These are phyloP conservation scores for Paramisgurnus dabryanus DNA, from an alignment of 2,113 vertebrate genomes.

Conservation along the genomic window DNA sequence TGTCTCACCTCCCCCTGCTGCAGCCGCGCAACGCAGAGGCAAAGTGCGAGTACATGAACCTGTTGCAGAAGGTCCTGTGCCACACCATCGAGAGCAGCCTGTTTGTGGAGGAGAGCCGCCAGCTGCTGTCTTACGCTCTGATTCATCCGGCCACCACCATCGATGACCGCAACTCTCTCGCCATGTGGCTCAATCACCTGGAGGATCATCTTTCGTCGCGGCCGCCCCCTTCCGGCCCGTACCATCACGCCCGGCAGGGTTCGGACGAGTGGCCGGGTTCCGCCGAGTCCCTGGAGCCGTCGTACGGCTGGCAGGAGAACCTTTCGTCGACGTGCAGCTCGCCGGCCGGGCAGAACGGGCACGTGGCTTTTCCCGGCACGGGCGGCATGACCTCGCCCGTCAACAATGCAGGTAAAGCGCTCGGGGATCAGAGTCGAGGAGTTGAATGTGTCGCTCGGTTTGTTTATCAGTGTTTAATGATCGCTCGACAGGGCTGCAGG, in stretches of 20 bases:
- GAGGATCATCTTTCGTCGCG: slow-evolving; percentile 85
- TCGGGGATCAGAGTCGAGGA: neutral
- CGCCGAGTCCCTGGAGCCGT: slow-evolving; percentile 78
- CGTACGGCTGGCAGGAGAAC: slow-evolving; percentile 85
- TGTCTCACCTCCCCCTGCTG: slow-evolving; percentile 90
- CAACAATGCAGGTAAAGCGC: slow-evolving; percentile 80
- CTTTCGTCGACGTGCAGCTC: slow-evolving; percentile 74
- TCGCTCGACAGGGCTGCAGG: slow-evolving; percentile 74
- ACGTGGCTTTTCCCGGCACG: slow-evolving; percentile 80
- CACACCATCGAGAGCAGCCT: slow-evolving; percentile 93
- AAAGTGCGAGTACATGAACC: slow-evolving; percentile 95
- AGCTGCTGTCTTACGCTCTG: slow-evolving; percentile 93
- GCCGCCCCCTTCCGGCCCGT: slow-evolving; percentile 74
- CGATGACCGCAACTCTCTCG: slow-evolving; percentile 91
- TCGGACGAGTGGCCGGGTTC: slow-evolving; percentile 87
- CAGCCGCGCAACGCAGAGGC: slow-evolving; percentile 92
- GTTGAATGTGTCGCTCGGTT: neutral
- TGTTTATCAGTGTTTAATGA: neutral
- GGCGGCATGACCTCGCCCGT: slow-evolving; percentile 82
- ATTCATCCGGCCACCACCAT: slow-evolving; percentile 94
- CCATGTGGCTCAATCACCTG: slow-evolving; percentile 91
- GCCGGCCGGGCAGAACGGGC: slow-evolving; percentile 86
- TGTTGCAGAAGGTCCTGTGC: slow-evolving; percentile 90
- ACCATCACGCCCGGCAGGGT: slow-evolving; percentile 85
- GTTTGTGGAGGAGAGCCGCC: slow-evolving; percentile 93